Percentiles rank a stretch among this genome's conserved stretches.
phyloP scores from a whole-genome alignment of 2,797 vertebrate species.

The Enteromius argenteus region DNA sequence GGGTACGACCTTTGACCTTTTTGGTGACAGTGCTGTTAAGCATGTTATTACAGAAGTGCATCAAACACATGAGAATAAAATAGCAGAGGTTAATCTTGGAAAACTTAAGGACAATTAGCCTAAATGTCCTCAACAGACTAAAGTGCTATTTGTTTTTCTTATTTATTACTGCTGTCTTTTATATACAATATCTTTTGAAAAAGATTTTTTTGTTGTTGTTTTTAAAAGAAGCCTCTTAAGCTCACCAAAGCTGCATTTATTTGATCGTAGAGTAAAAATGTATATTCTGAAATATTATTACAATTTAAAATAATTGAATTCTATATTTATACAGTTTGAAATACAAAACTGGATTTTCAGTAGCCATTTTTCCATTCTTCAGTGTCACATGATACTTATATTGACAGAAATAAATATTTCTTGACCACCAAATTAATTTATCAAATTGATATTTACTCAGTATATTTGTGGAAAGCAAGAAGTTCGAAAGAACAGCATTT shows the following conservation, averaged over 20 bases:
- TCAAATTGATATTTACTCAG: no score
- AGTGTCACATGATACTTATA: neutral
- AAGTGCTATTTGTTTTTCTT: no score
- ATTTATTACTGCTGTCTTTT: no score
- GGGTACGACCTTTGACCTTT: slow-evolving; percentile 75
- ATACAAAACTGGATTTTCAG: neutral
- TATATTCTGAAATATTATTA: neutral
- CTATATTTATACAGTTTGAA: neutral
- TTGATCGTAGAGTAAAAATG: neutral
- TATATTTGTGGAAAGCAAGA: no score
- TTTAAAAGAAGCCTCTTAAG: neutral
- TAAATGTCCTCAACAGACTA: no score
- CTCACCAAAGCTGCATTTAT: neutral
- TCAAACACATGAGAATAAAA: neutral
- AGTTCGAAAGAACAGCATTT: neutral
- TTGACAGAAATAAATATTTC: no score
- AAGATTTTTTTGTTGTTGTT: neutral
- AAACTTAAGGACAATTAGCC: neutral
- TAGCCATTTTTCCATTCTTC: neutral
- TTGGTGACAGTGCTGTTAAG: neutral
- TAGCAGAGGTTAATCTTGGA: neutral
- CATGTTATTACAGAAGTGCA: neutral
- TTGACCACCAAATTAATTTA: no score
- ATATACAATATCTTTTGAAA: no score
- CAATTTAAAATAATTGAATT: neutral